These are phyloP conservation scores for Oedothorax gibbosus DNA, from an alignment of 1,140 invertebrate species.

Conservation along the genomic window DNA sequence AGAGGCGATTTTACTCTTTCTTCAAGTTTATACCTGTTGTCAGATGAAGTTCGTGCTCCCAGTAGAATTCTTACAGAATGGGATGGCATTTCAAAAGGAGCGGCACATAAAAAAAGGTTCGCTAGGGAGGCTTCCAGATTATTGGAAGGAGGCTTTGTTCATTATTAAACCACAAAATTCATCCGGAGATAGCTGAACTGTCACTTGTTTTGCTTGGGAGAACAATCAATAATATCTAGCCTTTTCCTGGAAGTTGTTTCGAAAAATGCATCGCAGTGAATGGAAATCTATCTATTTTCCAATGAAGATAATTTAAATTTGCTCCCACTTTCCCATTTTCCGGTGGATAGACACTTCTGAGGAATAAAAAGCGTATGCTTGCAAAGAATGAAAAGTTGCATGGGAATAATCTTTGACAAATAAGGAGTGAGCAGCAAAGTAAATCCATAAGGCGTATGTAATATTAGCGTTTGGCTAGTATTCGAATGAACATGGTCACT, in stretches of 20 bases:
- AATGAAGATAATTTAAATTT: slow-evolving; percentile 32
- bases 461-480: too few species aligned
- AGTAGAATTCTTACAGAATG: slow-evolving; percentile 8
- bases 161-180: slow-evolving; percentile 51
- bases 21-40: slow-evolving; percentile 58
- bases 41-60: slow-evolving; percentile 28
- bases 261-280: slow-evolving; percentile 32
- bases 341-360: neutral
- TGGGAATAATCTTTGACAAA: too few species aligned
- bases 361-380: too few species aligned
- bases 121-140: slow-evolving; percentile 9
- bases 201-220: slow-evolving; percentile 28
- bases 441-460: too few species aligned
- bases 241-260: neutral
- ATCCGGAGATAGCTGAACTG: slow-evolving; percentile 33
- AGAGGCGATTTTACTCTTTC: slow-evolving; percentile 51
- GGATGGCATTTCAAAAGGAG: slow-evolving; percentile 17
- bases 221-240: slow-evolving; percentile 50
- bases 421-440: too few species aligned
- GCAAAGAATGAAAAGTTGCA: too few species aligned
- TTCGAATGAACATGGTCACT: too few species aligned
- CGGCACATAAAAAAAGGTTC: slow-evolving; percentile 16
- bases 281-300: slow-evolving; percentile 31
- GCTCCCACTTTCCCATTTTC: slow-evolving; percentile 4
- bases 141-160: slow-evolving; percentile 19